Conservation (phyloP, 1,140 invertebrate species). For the Octopus bimaculoides region DNA sequence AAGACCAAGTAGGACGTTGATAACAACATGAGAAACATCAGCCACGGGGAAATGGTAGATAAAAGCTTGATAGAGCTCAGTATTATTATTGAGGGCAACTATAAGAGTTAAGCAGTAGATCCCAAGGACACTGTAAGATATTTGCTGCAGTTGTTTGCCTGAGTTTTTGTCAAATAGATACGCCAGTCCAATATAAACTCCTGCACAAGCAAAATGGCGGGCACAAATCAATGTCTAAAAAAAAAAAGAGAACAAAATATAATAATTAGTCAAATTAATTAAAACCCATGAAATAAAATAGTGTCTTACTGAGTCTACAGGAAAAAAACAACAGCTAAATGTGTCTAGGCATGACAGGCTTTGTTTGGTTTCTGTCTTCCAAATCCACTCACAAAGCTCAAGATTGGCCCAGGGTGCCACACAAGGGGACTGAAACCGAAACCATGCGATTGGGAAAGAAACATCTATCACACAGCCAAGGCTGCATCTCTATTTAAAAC, state of each 20-base stretch:
- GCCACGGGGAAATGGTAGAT: slow-evolving; percentile 34
- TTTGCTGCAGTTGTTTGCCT: slow-evolving; percentile 29
- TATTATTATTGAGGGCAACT: slow-evolving; percentile 34
- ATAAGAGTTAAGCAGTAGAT: slow-evolving; percentile 33
- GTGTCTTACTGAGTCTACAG: no score
- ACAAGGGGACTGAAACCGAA: no score
- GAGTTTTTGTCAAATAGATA: slow-evolving; percentile 25
- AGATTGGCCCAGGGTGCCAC: no score
- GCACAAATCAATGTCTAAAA: slow-evolving; percentile 32
- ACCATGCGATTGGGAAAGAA: no score
- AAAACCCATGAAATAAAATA: neutral
- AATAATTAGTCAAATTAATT: neutral
- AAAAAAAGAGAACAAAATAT: slow-evolving; percentile 7
- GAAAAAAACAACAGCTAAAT: no score
- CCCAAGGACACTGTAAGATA: slow-evolving; percentile 41
- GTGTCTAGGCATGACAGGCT: no score
- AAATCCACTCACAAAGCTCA: no score
- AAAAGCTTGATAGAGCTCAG: slow-evolving; percentile 35
- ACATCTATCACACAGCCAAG: no score
- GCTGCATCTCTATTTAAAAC: no score
- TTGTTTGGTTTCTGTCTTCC: no score
- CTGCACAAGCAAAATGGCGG: slow-evolving; percentile 36
- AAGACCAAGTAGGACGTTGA: slow-evolving; percentile 29
- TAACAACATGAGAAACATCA: slow-evolving; percentile 36
- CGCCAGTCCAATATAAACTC: slow-evolving; percentile 37